Evolutionary conservation across 2,113 vertebrate species (phyloP).

Genomic region (Anguilla japonica): DNA sequence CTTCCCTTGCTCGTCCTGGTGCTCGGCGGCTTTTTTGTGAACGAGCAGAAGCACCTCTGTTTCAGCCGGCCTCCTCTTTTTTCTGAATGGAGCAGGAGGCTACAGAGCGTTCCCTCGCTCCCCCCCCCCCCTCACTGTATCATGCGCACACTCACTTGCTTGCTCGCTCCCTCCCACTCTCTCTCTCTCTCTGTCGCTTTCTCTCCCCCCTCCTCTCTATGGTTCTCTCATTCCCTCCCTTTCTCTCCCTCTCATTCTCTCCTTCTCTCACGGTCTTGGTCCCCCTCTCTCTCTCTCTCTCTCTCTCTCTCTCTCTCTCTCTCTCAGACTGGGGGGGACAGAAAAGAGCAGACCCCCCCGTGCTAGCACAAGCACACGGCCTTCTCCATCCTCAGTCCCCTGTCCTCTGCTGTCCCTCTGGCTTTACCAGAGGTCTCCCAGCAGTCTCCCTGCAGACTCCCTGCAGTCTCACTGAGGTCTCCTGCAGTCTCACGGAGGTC

Average conservation of each 20-base stretch:
- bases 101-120: conserved; percentile 44
- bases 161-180: conserved; percentile 14
- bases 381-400: too few relatives aligned
- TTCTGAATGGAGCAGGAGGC: conserved; percentile 70
- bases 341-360: too few relatives aligned
- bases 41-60: conserved; percentile 44
- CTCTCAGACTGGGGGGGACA: too few relatives aligned
- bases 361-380: too few relatives aligned
- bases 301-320: too few relatives aligned
- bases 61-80: conserved; percentile 57
- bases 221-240: neutral
- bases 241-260: neutral
- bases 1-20: conserved; percentile 27
- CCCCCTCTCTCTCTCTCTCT: neutral
- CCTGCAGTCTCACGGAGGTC: too few relatives aligned
- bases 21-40: conserved; percentile 36
- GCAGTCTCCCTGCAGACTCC: neutral
- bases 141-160: conserved; percentile 51
- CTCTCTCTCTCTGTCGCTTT: neutral
- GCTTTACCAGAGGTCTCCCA: too few relatives aligned
- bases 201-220: neutral
- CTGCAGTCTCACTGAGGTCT: neutral
- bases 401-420: too few relatives aligned
- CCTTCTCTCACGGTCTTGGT: neutral
- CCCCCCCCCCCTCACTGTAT: conserved; percentile 48